phyloP scores from a whole-genome alignment of 2,888 invertebrate genomes.

The Muscina levida region DNA sequence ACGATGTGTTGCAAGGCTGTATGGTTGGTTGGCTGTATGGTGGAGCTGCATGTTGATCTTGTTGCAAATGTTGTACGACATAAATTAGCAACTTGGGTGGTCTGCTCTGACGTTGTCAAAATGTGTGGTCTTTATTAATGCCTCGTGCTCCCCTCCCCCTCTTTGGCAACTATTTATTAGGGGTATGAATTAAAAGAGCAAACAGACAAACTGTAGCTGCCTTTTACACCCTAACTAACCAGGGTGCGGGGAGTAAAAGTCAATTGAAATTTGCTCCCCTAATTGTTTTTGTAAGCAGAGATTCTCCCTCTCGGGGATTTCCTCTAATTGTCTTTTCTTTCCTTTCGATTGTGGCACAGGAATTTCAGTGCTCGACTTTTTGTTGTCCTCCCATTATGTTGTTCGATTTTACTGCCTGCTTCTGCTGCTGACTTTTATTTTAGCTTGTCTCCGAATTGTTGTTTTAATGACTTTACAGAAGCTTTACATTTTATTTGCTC shows the following conservation, averaged over 20 bases:
- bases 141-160: constrained; percentile 6
- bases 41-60: constrained; percentile 49
- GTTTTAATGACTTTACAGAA: constrained; percentile 37
- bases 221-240: constrained; percentile 47
- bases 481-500: constrained; percentile 33
- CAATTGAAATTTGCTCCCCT: constrained; percentile 61
- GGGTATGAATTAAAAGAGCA: not conserved
- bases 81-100: constrained; percentile 77
- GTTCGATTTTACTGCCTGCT: no score
- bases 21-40: constrained; percentile 5
- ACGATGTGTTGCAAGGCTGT: not conserved
- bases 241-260: not conserved
- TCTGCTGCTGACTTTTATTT: not conserved
- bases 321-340: no score
- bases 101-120: constrained; percentile 76
- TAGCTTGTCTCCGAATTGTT: constrained; percentile 42
- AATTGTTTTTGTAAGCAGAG: constrained; percentile 46
- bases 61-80: constrained; percentile 64
- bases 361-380: no score
- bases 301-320: not conserved
- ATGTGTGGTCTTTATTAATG: constrained; percentile 80
- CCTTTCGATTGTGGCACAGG: no score
- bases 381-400: no score
- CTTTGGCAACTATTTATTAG: not conserved
- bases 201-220: not conserved